Evolutionary conservation across 2,113 vertebrate species (phyloP).

Genomic region (Dicentrarchus labrax): DNA sequence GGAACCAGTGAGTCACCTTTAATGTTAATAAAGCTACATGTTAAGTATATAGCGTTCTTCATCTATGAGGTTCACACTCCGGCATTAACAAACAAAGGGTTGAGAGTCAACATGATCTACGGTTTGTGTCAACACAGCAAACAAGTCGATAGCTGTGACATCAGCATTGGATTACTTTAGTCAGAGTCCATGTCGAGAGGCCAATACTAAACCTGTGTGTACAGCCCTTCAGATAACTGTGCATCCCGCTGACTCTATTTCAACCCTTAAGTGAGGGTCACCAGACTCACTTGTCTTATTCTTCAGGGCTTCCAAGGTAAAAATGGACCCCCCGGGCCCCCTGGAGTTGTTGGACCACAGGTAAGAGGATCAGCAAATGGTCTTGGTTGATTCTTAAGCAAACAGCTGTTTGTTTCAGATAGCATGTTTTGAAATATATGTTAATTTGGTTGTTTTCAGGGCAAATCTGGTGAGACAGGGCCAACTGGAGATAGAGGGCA

Average conservation of each 20-base stretch:
- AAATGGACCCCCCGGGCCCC: slow-evolving; percentile 89
- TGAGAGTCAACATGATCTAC: slow-evolving; percentile 8
- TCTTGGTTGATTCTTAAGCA: neutral
- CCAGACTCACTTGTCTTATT: slow-evolving; percentile 28
- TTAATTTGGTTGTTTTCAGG: slow-evolving; percentile 77
- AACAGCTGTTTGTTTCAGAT: neutral
- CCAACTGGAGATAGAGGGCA: slow-evolving; percentile 92
- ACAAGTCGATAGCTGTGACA: neutral
- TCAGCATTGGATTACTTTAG: slow-evolving; percentile 17
- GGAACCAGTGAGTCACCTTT: slow-evolving; percentile 86
- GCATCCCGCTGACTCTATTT: neutral
- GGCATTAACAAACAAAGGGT: neutral
- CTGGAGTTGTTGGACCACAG: slow-evolving; percentile 93
- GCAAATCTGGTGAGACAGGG: slow-evolving; percentile 91
- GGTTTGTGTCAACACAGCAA: slow-evolving; percentile 6
- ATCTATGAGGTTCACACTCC: neutral
- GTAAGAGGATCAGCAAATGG: slow-evolving; percentile 70
- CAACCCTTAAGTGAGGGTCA: slow-evolving; percentile 12
- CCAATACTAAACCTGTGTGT: slow-evolving; percentile 23
- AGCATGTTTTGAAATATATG: neutral
- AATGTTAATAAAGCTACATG: neutral
- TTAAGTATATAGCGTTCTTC: neutral
- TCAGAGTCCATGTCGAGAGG: slow-evolving; percentile 9
- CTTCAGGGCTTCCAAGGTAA: slow-evolving; percentile 88
- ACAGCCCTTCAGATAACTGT: neutral